Percentiles rank a stretch among this genome's conserved stretches.
Evolutionary conservation across 2,113 vertebrate genomes (phyloP).

Genomic region (Scalopus aquaticus): DNA sequence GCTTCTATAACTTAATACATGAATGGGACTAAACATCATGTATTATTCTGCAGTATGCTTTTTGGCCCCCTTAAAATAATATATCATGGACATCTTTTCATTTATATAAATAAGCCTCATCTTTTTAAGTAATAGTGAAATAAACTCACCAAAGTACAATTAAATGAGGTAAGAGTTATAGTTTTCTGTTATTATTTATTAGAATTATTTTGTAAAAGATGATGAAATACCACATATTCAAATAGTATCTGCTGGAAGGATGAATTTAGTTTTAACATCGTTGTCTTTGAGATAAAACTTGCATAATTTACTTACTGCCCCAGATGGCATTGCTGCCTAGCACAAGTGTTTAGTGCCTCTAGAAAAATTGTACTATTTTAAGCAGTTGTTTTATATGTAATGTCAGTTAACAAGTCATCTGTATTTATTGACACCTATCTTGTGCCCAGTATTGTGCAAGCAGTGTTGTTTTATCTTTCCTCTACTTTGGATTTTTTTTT

Average conservation of each 20-base stretch:
- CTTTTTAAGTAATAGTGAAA: conserved; percentile 43
- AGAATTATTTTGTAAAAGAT: conserved; percentile 50
- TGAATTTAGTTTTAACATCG: conserved; percentile 58
- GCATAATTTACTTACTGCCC: conserved; percentile 53
- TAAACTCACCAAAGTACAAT: conserved; percentile 24
- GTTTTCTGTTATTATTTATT: conserved; percentile 44
- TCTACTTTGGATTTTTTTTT: conserved; percentile 21
- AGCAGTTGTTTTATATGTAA: conserved; percentile 44
- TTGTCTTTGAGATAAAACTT: conserved; percentile 57
- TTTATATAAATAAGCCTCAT: neutral
- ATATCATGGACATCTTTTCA: neutral
- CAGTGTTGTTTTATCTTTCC: neutral
- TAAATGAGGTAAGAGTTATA: conserved; percentile 58
- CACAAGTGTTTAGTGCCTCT: neutral
- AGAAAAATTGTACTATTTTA: conserved; percentile 58
- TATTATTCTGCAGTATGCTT: neutral
- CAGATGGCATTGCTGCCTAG: conserved; percentile 57
- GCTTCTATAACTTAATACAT: conserved; percentile 15
- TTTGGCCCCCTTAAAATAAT: neutral
- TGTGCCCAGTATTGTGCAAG: neutral
- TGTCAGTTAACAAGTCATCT: conserved; percentile 30
- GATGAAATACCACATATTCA: conserved; percentile 11
- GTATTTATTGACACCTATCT: conserved; percentile 42
- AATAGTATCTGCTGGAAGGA: conserved; percentile 19
- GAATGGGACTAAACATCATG: neutral